phyloP scores from a whole-genome alignment of 2,797 vertebrate genomes.

The Amblyraja radiata region DNA sequence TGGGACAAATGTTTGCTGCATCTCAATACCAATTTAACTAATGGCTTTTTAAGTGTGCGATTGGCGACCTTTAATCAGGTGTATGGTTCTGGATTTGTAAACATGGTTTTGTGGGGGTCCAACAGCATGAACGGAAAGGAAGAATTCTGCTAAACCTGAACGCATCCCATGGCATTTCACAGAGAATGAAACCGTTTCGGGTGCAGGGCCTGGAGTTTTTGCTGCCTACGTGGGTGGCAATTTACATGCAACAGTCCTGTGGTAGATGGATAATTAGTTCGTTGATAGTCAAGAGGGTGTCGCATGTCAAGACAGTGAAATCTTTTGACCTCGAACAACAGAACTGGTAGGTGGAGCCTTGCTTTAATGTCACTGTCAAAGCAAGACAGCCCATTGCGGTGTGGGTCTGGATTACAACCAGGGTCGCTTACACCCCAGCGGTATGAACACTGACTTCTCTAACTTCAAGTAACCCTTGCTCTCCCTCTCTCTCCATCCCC shows the following conservation, averaged over 20 bases:
- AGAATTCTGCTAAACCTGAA: not conserved
- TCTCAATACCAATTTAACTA: not conserved
- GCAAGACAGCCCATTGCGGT: not conserved
- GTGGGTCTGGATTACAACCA: not conserved
- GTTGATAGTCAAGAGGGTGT: not conserved
- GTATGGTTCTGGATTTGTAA: not conserved
- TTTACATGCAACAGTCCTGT: not conserved
- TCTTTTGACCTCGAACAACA: not conserved
- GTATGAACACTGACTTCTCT: too few species aligned
- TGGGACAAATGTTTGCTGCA: slow-evolving; percentile 29
- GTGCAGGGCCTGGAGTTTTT: not conserved
- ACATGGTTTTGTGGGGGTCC: not conserved
- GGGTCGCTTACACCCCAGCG: too few species aligned
- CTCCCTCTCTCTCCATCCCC: too few species aligned
- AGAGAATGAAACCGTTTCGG: not conserved
- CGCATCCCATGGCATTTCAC: not conserved
- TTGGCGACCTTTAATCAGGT: not conserved
- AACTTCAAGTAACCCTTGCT: too few species aligned
- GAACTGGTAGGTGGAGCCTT: not conserved
- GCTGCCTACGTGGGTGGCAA: not conserved
- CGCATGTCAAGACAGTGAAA: not conserved
- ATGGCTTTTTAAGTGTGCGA: not conserved
- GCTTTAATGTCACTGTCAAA: not conserved
- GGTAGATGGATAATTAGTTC: not conserved
- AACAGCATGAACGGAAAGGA: not conserved